phyloP scores from a whole-genome alignment of 2,797 vertebrate species.

The Otus scops region DNA sequence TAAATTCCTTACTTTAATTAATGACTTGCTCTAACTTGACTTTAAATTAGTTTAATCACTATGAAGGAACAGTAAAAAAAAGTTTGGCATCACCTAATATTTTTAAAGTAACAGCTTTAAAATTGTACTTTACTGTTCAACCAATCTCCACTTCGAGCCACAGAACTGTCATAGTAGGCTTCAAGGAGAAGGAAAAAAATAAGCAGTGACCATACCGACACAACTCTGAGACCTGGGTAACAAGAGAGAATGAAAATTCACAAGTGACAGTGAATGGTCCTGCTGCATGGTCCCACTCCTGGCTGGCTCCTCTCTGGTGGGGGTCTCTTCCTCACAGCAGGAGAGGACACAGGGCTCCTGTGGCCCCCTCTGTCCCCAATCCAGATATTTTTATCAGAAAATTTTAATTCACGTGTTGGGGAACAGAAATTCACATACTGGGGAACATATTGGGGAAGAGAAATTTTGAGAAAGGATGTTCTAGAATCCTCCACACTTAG shows the following conservation, averaged over 20 bases:
- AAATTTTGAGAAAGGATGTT: not conserved
- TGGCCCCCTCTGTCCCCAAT: rapidly evolving
- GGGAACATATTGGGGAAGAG: not conserved
- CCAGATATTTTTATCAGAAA: not conserved
- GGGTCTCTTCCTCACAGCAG: not conserved
- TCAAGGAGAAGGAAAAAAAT: not conserved
- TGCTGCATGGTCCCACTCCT: rapidly evolving
- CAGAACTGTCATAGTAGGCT: not conserved
- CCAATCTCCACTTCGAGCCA: rapidly evolving
- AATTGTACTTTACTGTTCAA: not conserved
- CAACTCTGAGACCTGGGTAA: not conserved
- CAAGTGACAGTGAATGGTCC: rapidly evolving
- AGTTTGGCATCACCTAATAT: not conserved
- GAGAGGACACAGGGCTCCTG: not conserved
- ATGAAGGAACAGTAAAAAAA: not conserved
- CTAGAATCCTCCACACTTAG: not conserved
- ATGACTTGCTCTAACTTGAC: constrained; percentile 11
- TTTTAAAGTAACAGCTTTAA: not conserved
- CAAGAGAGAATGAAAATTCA: not conserved
- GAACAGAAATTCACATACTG: too few species aligned
- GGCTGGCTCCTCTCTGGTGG: not conserved
- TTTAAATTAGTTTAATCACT: not conserved
- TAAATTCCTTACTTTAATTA: constrained; percentile 10
- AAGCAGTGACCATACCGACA: not conserved
- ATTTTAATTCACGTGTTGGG: not conserved